Evolutionary conservation across 2,797 vertebrate genomes (phyloP).

Genomic region (Furcifer pardalis): DNA sequence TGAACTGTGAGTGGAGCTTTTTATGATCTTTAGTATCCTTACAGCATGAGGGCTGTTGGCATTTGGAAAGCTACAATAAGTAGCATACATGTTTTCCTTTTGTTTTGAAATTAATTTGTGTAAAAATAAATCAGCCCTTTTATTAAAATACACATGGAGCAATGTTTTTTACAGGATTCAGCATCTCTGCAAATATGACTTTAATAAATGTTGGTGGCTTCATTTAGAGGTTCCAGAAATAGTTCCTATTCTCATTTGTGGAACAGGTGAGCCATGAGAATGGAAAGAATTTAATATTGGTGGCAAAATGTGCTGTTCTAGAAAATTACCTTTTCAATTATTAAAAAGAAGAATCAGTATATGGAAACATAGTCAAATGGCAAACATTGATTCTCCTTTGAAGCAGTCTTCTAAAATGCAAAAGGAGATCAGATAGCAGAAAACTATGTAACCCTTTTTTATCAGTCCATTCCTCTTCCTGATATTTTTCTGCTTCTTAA

Average conservation of each 20-base stretch:
- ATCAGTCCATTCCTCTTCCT: background rate
- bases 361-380: background rate
- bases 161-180: constrained; percentile 85
- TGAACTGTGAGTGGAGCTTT: constrained; percentile 87
- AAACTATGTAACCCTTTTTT: background rate
- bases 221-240: constrained; percentile 14
- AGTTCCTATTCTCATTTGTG: constrained; percentile 29
- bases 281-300: constrained; percentile 44
- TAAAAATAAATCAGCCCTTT: constrained; percentile 84
- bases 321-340: background rate
- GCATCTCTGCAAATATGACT: constrained; percentile 58
- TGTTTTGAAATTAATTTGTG: constrained; percentile 88
- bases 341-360: background rate
- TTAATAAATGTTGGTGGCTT: background rate
- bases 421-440: constrained; percentile 9
- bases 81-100: constrained; percentile 81
- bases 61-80: constrained; percentile 82
- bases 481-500: constrained; percentile 7
- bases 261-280: constrained; percentile 32
- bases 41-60: constrained; percentile 86
- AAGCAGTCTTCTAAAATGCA: constrained; percentile 15
- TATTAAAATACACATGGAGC: constrained; percentile 84
- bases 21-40: constrained; percentile 81
- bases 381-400: background rate
- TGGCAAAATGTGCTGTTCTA: constrained; percentile 30